Percentiles rank a stretch among this genome's conserved stretches.
Conservation (phyloP, 2,888 invertebrate species). For the Pseudococcus longispinus region DNA sequence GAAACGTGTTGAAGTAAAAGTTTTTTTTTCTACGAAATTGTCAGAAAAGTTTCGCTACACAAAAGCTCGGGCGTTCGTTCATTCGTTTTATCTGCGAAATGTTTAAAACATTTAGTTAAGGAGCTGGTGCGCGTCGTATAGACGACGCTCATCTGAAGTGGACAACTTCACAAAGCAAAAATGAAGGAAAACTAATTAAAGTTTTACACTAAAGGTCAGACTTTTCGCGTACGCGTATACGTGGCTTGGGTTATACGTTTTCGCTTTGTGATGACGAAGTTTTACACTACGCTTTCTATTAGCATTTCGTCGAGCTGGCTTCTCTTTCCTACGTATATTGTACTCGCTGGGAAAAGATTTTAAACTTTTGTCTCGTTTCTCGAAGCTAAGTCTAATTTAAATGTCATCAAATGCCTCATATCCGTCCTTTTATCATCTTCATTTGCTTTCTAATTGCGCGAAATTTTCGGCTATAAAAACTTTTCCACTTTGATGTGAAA, state of each 20-base stretch:
- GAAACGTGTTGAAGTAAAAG: conserved; percentile 53
- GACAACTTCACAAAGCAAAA: conserved; percentile 52
- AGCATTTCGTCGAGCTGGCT: conserved; percentile 9
- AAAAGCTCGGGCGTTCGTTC: background rate
- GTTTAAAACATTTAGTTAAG: conserved; percentile 22
- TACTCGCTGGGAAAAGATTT: background rate
- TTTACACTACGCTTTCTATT: conserved; percentile 17
- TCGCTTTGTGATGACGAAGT: conserved; percentile 29
- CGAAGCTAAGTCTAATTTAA: conserved; percentile 41
- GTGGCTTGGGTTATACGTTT: background rate
- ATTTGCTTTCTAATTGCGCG: conserved; percentile 18
- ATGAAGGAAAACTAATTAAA: conserved; percentile 54
- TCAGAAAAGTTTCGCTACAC: conserved; percentile 47
- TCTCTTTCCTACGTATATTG: background rate
- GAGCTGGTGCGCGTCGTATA: background rate
- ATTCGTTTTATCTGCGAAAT: conserved; percentile 39
- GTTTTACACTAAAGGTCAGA: conserved; percentile 55
- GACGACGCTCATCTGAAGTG: conserved; percentile 50
- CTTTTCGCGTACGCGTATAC: conserved; percentile 40
- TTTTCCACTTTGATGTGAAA: background rate
- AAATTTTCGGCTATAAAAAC: conserved; percentile 13
- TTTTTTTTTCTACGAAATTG: conserved; percentile 41
- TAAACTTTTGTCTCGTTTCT: conserved; percentile 44
- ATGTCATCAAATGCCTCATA: conserved; percentile 42
- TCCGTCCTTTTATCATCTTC: conserved; percentile 38